These are phyloP conservation scores for Himalopsyche anomala DNA, from an alignment of 2,888 invertebrate species.

Conservation along the genomic window DNA sequence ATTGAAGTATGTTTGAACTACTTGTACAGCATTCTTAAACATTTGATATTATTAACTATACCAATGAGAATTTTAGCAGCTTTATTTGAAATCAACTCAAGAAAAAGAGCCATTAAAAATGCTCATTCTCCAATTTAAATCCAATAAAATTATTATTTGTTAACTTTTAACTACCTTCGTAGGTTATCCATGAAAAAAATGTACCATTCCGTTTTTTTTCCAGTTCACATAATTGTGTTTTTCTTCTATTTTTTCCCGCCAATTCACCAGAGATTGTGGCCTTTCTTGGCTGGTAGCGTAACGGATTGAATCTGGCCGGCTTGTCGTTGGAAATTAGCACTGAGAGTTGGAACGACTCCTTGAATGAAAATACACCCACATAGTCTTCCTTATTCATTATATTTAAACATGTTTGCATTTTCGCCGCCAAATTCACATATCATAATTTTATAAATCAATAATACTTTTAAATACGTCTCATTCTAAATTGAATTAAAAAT, in stretches of 20 bases:
- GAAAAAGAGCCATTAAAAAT: no score
- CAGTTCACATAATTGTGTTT: constrained; percentile 18
- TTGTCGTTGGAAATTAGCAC: constrained; percentile 23
- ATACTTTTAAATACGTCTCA: no score
- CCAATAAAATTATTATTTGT: neutral
- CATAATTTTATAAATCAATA: no score
- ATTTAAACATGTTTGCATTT: no score
- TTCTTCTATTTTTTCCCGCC: neutral
- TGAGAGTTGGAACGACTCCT: neutral
- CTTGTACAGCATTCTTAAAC: no score
- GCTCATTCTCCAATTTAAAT: no score
- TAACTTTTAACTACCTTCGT: neutral
- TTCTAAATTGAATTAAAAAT: no score
- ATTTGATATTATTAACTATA: no score
- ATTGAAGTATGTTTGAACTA: no score
- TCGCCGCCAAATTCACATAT: no score
- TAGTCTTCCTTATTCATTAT: neutral
- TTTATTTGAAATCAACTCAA: no score
- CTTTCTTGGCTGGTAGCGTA: neutral
- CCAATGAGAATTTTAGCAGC: no score
- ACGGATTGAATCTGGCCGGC: constrained; percentile 8
- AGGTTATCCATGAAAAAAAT: neutral
- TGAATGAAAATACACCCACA: neutral
- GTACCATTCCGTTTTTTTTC: neutral
- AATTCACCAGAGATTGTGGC: neutral